Conservation (phyloP, 2,888 invertebrate species). For the Hofmannophila pseudospretella region DNA sequence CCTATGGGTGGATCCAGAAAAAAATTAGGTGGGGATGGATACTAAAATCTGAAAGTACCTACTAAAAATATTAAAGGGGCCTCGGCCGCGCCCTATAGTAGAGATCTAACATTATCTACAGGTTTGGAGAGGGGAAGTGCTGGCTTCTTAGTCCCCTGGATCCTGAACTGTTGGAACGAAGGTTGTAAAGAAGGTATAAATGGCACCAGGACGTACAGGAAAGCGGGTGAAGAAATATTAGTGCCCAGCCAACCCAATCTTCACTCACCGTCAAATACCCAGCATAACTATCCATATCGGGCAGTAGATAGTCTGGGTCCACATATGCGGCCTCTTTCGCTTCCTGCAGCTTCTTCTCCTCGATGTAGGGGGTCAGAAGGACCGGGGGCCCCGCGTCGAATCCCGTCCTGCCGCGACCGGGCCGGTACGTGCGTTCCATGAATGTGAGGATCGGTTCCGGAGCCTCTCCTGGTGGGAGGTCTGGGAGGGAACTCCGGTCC, state of each 20-base stretch:
- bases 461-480: slow-evolving; percentile 62
- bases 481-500: slow-evolving; percentile 46
- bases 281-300: slow-evolving; percentile 70
- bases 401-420: slow-evolving; percentile 35
- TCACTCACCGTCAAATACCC: slow-evolving; percentile 62
- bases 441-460: slow-evolving; percentile 64
- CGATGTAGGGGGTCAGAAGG: slow-evolving; percentile 75
- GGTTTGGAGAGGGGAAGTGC: no score
- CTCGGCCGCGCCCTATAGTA: no score
- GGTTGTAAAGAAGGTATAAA: no score
- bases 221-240: background rate
- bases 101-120: no score
- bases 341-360: slow-evolving; percentile 67
- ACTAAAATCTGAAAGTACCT: no score
- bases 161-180: no score
- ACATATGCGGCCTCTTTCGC: slow-evolving; percentile 67
- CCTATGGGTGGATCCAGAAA: no score
- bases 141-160: no score
- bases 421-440: slow-evolving; percentile 57
- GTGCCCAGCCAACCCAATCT: background rate
- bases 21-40: no score
- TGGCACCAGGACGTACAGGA: background rate
- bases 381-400: slow-evolving; percentile 69
- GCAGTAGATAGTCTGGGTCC: slow-evolving; percentile 50
- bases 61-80: no score